Evolutionary conservation across 1,140 invertebrate genomes (phyloP).

Genomic region (Neodiprion virginianus): DNA sequence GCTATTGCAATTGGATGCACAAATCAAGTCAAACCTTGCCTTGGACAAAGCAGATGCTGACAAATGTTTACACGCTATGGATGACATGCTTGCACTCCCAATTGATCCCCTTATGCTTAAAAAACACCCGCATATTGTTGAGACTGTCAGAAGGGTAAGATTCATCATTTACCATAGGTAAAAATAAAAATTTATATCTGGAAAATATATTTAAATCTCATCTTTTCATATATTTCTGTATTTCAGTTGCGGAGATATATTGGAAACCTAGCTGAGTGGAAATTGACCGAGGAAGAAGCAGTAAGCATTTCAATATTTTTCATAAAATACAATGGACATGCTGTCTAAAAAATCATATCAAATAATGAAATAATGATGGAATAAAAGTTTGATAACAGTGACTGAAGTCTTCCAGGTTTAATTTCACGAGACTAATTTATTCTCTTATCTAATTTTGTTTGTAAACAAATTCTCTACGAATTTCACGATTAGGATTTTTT

Average conservation of each 20-base stretch:
- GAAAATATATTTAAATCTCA: not conserved
- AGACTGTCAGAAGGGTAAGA: constrained; percentile 72
- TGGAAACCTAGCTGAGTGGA: constrained; percentile 77
- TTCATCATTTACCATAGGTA: not conserved
- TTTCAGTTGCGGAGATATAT: constrained; percentile 71
- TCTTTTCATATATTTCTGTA: constrained; percentile 23
- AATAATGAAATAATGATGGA: constrained; percentile 21
- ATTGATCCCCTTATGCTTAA: constrained; percentile 82
- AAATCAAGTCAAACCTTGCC: constrained; percentile 74
- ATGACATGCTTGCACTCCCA: constrained; percentile 69
- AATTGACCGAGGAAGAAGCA: constrained; percentile 68
- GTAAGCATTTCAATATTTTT: constrained; percentile 30
- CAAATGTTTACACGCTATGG: constrained; percentile 67
- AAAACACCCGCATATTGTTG: constrained; percentile 83
- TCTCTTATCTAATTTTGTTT: not conserved
- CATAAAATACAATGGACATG: not conserved
- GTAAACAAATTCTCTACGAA: constrained; percentile 6
- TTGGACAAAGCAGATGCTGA: constrained; percentile 72
- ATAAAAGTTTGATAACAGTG: too few species aligned
- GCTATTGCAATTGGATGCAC: constrained; percentile 74
- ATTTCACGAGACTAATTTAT: too few species aligned
- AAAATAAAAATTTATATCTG: not conserved
- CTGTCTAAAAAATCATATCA: not conserved
- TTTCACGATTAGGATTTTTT: not conserved
- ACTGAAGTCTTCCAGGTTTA: too few species aligned